Evolutionary conservation across 2,888 invertebrate genomes (phyloP), one percentile per base, ranked within the genome.

Genomic region (Volucella bombylans): DNA sequence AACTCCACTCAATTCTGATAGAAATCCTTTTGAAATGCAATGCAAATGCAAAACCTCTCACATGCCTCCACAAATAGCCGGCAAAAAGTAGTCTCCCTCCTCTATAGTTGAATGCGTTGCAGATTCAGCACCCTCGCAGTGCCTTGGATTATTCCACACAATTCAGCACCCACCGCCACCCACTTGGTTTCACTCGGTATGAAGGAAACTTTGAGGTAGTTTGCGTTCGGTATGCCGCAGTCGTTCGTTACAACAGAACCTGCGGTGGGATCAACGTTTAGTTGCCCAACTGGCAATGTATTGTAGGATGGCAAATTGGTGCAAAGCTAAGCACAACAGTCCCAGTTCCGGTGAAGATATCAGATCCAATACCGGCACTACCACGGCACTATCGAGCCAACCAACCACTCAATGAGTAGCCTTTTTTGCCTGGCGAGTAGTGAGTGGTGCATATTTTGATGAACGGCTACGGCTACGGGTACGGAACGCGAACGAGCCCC

Each of bases 341-440:
- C 31, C 31, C 31, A 31, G 31, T 31, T 31, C 31, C 31, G 31
- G 31, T 31, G 31, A 31, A 6, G 31, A 31, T 31, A 31, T 31
- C 31, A 59, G 50, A 12, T 49, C 43, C 54, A 71, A 31, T 72
- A 71, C 67, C 62, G 82, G 72, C 82, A 67, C 62, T 50, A 79
- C 57, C 45, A 65, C 71, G 77, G 65, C 59, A 69, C 64, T 62
- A 50, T 55, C 39, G 31, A 61, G 65, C 45, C 49, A 54, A 71
- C n/a, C 23, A 18, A 62, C 77, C 43, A 47, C 47, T 31, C 31
- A 6, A 31, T 31, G 6, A 65, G 61, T 62, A 88, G 89, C 88
- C 88, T 88, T 88, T 87, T 86, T 86, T 67, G 72, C 71, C 71
- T 88, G 81, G 31, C 31, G 6, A 31, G 31, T 31, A 6, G 31